These are phyloP conservation scores for Sapayoa aenigma DNA, from an alignment of 2,113 vertebrate species.

Conservation along the genomic window DNA sequence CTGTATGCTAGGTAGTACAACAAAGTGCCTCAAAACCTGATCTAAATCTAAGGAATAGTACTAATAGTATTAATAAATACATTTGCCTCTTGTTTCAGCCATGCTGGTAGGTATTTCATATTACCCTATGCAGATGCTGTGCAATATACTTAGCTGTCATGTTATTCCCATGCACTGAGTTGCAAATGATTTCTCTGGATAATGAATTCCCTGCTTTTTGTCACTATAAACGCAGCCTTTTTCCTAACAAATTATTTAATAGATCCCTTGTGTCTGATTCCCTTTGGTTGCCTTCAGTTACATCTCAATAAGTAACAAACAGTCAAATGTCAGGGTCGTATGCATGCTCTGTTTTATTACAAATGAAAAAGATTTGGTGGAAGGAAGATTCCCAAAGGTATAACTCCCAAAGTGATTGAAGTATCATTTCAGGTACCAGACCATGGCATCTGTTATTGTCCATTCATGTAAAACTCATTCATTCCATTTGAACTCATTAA, in stretches of 20 bases:
- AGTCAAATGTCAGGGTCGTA: conserved; percentile 14
- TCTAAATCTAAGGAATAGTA: neutral
- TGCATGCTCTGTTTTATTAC: neutral
- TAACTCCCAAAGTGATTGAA: neutral
- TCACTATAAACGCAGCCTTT: neutral
- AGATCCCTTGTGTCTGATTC: neutral
- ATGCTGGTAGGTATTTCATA: neutral
- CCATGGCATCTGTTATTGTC: neutral
- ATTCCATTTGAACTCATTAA: neutral
- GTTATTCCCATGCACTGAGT: neutral
- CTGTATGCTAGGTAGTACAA: neutral
- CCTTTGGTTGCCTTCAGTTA: conserved; percentile 14
- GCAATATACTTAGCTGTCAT: neutral
- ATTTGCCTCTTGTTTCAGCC: neutral
- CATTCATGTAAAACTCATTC: neutral
- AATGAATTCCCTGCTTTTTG: neutral
- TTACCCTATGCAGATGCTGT: neutral
- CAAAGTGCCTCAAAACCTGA: neutral
- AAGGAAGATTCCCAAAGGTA: neutral
- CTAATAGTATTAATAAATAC: conserved; percentile 41
- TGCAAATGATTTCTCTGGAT: neutral
- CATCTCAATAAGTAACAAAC: neutral
- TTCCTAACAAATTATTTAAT: conserved; percentile 15
- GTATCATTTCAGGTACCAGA: neutral
- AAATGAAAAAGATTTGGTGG: neutral